Evolutionary conservation across 2,113 vertebrate species (phyloP), one percentile per base, ranked within the genome.

Genomic region (Bos javanicus): DNA sequence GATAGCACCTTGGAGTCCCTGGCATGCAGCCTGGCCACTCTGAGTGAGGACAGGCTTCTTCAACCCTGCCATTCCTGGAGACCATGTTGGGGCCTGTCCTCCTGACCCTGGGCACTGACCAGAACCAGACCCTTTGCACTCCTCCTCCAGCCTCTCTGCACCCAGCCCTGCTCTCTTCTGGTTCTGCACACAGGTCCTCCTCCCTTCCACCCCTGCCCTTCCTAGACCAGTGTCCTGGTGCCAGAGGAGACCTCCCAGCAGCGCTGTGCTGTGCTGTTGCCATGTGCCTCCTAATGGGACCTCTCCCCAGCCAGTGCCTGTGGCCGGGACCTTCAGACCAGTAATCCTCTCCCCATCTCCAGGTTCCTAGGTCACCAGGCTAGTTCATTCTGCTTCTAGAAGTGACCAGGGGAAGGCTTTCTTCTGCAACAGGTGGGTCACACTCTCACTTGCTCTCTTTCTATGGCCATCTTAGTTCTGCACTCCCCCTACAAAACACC

Each of bases 181-280:
- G 11, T 39, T 57, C 76, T 93, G 33, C 84, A 30, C n/a, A 36
- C 10, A 78, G n/a, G 26, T 80, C 36, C 9, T 17, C 43, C 64
- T 43, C 7, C 6, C 1, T 9, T 0, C 43, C 16, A 19, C 2
- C 17, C 0, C 10, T 80, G 12, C 16, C 5, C 54, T 28, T 91
- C 46, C 4, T 82, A 52, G 6, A 10, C 19, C 39, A 87, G 16
- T 6, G 33, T 16, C 78, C 28, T 80, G 17, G 50, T 96, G 30
- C 60, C 87, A 94, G 3, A 26, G 4, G 36, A 90, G 60, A 74
- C 26, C 5, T 80, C 5, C 46, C 0, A 7, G 14, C 4, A 89
- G 26, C 30, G 15, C 26, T 57, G 3, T 21, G 25, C 23, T 67
- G 5, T 19, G 26, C 33, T 7, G 2, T 2, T 3, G 2, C 21